Conservation (phyloP, 2,888 invertebrate genomes). For the Ormyrus pomaceus region DNA sequence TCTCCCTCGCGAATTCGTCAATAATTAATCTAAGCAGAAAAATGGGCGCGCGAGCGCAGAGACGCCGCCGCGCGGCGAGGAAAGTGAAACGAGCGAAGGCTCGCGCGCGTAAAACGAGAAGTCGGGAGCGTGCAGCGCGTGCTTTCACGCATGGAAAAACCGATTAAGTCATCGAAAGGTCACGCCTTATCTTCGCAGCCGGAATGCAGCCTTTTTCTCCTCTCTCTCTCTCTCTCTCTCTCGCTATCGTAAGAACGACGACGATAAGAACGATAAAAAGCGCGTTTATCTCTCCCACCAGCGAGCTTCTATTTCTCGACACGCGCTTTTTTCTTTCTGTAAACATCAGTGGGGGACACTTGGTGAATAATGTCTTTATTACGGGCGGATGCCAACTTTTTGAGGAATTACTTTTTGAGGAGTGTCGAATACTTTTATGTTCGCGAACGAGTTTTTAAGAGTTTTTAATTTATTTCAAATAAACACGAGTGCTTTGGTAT, state of each 20-base stretch:
- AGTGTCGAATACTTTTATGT: no score
- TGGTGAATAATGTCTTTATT: no score
- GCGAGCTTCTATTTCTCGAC: neutral
- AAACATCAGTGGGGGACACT: no score
- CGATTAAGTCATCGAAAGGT: slow-evolving; percentile 65
- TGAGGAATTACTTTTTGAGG: no score
- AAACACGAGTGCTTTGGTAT: no score
- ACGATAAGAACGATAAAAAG: slow-evolving; percentile 6
- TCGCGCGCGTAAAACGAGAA: slow-evolving; percentile 24
- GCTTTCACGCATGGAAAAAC: slow-evolving; percentile 54
- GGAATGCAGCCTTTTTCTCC: slow-evolving; percentile 43
- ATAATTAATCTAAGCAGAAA: neutral
- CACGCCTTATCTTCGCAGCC: slow-evolving; percentile 61
- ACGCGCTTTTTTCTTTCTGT: no score
- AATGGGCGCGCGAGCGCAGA: neutral
- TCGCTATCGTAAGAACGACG: neutral
- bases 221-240: slow-evolving; percentile 4
- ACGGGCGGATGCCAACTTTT: no score
- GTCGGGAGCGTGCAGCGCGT: slow-evolving; percentile 15
- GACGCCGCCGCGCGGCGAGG: slow-evolving; percentile 17
- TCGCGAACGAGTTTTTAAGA: no score
- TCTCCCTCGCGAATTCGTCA: neutral
- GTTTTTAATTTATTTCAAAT: no score
- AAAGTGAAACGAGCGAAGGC: slow-evolving; percentile 36
- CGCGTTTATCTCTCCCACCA: neutral